These are phyloP conservation scores for Byasa hedistus DNA, from an alignment of 2,888 invertebrate species.

Conservation along the genomic window DNA sequence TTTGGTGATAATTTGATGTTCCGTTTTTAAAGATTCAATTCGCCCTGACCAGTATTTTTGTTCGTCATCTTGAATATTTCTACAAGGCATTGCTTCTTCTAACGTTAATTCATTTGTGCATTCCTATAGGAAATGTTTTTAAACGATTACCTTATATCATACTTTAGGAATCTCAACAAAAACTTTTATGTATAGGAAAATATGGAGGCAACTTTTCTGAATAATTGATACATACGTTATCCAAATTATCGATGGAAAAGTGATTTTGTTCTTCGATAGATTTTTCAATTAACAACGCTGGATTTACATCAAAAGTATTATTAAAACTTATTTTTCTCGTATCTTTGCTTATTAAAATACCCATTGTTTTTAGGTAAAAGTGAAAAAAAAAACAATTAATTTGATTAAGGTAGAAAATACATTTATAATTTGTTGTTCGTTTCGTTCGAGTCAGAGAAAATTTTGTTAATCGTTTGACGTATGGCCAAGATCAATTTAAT, in stretches of 20 bases:
- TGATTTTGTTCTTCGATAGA: conserved; percentile 52
- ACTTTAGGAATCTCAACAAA: not conserved
- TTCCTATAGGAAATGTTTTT: conserved; percentile 42
- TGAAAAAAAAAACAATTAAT: not conserved
- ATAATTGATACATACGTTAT: conserved; percentile 44
- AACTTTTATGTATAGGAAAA: too few species aligned
- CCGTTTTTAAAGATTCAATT: conserved; percentile 63
- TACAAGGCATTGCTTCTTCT: conserved; percentile 42
- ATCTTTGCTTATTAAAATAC: conserved; percentile 55
- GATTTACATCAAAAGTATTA: conserved; percentile 57
- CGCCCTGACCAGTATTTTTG: conserved; percentile 65
- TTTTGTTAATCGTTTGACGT: not conserved
- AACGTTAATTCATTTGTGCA: conserved; percentile 44
- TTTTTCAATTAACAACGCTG: conserved; percentile 54
- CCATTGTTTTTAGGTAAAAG: conserved; percentile 46
- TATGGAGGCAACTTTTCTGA: not conserved
- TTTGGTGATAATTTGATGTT: conserved; percentile 66
- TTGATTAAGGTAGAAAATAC: conserved; percentile 8
- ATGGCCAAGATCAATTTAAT: not conserved
- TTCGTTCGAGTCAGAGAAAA: not conserved
- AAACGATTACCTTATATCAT: not conserved
- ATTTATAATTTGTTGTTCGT: conserved; percentile 15
- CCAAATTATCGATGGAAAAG: conserved; percentile 47
- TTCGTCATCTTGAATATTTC: conserved; percentile 46
- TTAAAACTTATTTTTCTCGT: conserved; percentile 70